Evolutionary conservation across 2,888 invertebrate species (phyloP).

Genomic region (Crocallis elinguaria): DNA sequence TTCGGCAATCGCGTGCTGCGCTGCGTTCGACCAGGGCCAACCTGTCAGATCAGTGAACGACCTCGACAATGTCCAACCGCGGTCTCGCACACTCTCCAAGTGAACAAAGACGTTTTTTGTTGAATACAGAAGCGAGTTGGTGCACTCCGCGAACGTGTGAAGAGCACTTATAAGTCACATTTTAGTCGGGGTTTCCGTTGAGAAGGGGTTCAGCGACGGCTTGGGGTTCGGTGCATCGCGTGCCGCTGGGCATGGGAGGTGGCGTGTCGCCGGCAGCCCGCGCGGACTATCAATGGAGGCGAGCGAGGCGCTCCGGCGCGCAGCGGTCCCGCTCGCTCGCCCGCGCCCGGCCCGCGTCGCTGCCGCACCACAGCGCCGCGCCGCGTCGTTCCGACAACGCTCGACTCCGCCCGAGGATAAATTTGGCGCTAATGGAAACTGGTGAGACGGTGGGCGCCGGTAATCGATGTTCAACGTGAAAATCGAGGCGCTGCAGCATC

Average conservation of each 20-base stretch:
- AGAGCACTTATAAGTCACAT: slow-evolving; percentile 59
- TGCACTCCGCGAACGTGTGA: slow-evolving; percentile 49
- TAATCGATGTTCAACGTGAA: slow-evolving; percentile 80
- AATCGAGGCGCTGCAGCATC: slow-evolving; percentile 63
- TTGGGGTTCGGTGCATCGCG: slow-evolving; percentile 59
- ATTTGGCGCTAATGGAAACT: slow-evolving; percentile 82
- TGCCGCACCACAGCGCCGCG: slow-evolving; percentile 43
- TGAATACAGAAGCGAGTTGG: slow-evolving; percentile 34
- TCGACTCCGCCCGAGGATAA: slow-evolving; percentile 79
- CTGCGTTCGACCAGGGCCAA: slow-evolving; percentile 57
- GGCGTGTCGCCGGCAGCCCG: slow-evolving; percentile 73
- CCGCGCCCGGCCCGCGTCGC: slow-evolving; percentile 48
- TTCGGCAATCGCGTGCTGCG: slow-evolving; percentile 51
- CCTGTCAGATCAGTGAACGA: slow-evolving; percentile 78
- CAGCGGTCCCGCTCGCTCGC: slow-evolving; percentile 64
- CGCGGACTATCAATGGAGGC: slow-evolving; percentile 77
- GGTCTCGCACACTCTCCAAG: slow-evolving; percentile 58
- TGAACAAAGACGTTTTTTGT: slow-evolving; percentile 52
- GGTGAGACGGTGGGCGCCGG: slow-evolving; percentile 72
- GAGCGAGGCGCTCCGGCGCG: slow-evolving; percentile 45
- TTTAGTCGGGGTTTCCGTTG: slow-evolving; percentile 56
- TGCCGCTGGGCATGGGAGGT: slow-evolving; percentile 56
- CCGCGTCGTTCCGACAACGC: slow-evolving; percentile 62
- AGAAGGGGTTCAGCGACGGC: slow-evolving; percentile 54
- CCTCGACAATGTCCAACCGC: slow-evolving; percentile 70